Conservation (phyloP, 2,888 invertebrate species). For the Peribatodes rhomboidaria region DNA sequence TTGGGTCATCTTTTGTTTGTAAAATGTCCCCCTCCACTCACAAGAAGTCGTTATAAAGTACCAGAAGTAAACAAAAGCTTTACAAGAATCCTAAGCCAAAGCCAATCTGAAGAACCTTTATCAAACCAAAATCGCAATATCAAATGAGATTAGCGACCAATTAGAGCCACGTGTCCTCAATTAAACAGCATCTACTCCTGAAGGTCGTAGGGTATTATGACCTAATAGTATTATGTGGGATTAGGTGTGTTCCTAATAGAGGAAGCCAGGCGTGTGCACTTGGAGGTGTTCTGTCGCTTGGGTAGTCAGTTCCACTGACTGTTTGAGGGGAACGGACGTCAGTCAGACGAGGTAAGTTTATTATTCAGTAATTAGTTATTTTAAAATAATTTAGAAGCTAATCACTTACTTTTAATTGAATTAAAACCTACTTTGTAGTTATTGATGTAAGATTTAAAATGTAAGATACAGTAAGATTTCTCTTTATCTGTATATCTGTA, state of each 20-base stretch:
- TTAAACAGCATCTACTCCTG: constrained; percentile 60
- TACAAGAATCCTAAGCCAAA: background rate
- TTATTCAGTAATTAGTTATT: constrained; percentile 17
- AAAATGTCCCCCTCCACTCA: background rate
- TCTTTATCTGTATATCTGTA: background rate
- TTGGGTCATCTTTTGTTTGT: background rate
- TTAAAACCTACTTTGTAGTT: background rate
- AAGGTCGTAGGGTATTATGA: constrained; percentile 72
- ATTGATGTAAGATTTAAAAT: background rate
- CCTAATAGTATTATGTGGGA: constrained; percentile 73
- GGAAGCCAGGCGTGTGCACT: constrained; percentile 77
- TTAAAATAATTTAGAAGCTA: background rate
- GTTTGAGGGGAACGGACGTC: constrained; percentile 54
- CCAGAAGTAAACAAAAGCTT: constrained; percentile 6
- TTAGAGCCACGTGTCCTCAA: constrained; percentile 62
- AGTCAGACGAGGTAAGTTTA: constrained; percentile 47
- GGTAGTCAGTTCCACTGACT: constrained; percentile 56
- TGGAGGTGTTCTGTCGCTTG: constrained; percentile 61
- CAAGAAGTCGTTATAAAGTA: background rate
- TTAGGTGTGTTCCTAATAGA: constrained; percentile 71
- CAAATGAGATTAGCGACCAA: constrained; percentile 49
- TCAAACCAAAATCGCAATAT: constrained; percentile 33
- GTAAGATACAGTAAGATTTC: background rate
- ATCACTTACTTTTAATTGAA: background rate
- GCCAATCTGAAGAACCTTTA: constrained; percentile 45